A percentile compares a stretch with the other conserved stretches of the same genome.
Conservation (phyloP, 2,888 invertebrate species). For the Digitonthophagus gazella region DNA sequence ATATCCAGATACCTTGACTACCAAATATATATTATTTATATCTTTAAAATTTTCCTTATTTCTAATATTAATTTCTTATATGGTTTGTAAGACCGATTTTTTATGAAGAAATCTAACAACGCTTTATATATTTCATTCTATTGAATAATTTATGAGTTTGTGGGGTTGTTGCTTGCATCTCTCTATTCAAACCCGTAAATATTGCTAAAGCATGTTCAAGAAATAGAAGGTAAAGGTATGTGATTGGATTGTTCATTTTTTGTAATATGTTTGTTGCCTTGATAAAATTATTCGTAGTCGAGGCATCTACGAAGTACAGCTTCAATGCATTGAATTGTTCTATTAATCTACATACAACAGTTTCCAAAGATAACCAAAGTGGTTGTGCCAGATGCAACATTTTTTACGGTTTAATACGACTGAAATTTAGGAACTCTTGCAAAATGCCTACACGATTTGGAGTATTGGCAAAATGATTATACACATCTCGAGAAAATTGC, state of each 20-base stretch:
- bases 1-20: not conserved
- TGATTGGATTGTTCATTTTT: not conserved
- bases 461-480: conserved; percentile 1
- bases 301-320: conserved; percentile 11
- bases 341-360: conserved; percentile 10
- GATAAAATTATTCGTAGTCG: not conserved
- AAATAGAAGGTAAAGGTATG: conserved; percentile 1
- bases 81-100: not conserved
- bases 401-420: not conserved
- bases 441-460: not conserved
- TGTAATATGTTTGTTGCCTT: not conserved
- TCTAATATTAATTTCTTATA: not conserved
- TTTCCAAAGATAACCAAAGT: too few relatives aligned
- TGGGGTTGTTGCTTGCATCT: conserved; percentile 3
- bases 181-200: conserved; percentile 9
- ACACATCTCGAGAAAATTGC: not conserved
- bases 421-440: not conserved
- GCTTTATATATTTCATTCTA: conserved; percentile 1
- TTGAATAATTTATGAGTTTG: conserved; percentile 5
- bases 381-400: conserved; percentile 4
- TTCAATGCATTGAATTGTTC: conserved; percentile 9
- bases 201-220: not conserved
- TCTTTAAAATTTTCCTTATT: conserved; percentile 5
- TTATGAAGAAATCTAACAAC: conserved; percentile 5
- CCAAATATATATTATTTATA: conserved; percentile 1